A percentile compares a stretch with the other conserved stretches of the same genome.
Conservation (phyloP, 2,113 vertebrate species). For the Oreamnos americanus region DNA sequence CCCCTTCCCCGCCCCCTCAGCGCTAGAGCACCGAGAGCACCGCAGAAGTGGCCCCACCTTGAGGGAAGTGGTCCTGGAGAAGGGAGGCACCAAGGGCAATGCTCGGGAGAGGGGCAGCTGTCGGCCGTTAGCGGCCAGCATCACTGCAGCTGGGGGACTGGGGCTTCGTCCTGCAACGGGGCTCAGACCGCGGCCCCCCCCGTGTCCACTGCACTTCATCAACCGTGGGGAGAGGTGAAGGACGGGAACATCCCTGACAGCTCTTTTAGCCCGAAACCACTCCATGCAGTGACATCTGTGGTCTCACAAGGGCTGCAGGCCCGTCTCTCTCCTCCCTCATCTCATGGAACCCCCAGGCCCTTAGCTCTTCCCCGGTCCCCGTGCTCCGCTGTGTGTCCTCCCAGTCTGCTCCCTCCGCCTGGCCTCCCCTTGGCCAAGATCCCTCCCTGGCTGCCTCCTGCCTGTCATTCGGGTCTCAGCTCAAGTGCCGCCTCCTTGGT, state of each 20-base stretch:
- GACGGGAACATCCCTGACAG: neutral
- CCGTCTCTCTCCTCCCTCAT: neutral
- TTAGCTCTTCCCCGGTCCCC: neutral
- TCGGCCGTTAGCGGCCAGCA: neutral
- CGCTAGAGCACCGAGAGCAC: neutral
- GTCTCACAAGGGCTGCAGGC: neutral
- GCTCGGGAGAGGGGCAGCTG: neutral
- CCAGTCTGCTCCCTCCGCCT: neutral
- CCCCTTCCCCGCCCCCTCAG: neutral
- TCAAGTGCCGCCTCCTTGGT: neutral
- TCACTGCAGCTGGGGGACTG: neutral
- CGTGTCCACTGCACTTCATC: neutral
- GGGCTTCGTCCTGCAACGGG: neutral
- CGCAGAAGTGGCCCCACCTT: neutral
- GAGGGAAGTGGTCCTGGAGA: neutral
- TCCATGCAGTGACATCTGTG: neutral
- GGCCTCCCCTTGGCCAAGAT: neutral
- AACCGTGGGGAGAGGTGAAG: neutral
- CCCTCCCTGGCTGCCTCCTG: neutral
- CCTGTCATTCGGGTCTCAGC: neutral
- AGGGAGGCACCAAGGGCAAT: neutral
- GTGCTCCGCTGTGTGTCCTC: neutral
- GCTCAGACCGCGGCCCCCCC: rapidly evolving
- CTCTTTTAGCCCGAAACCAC: neutral
- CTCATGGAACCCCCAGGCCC: neutral